Evolutionary conservation across 1,140 invertebrate species (phyloP), one percentile per base, ranked within the genome.

Genomic region (Drosophila kanapiae): DNA sequence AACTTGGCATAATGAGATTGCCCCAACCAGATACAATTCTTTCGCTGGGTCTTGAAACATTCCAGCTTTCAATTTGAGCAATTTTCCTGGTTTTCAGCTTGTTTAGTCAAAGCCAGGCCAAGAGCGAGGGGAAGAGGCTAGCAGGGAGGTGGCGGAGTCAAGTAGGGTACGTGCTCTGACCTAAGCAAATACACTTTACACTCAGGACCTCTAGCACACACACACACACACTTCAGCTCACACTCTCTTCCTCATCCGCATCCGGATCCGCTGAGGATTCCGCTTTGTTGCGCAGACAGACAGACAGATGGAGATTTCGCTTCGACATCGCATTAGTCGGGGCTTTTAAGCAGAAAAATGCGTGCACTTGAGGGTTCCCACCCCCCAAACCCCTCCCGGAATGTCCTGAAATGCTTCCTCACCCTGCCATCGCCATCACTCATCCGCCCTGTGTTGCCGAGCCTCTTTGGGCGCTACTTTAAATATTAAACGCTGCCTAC

Each of bases 321-420:
- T 78, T 79, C 56, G 67, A 61, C 60, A 59, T 74, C 75, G 86
- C 85, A 91, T 91, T 90, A 90, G 85, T 91, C 82, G 78, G 70
- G 86, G 85, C 85, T 85, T 91, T 90, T 90, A 90, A 85, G 85
- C 85, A 91, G 86, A 90, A 91, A 90, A 90, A 91, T 90, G 85
- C 86, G 85, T 90, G 82, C 85, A 85, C 86, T 91, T 90, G 80
- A 84, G 82, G 62, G 35, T 61, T 14, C 33, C 53, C 43, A n/a
- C 61, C 42, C 13, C 27, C n/a, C 29, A 8, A 27, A 10, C 29
- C 9, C 18, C 18, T 23, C 4, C 27, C 8, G 6, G 16, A 56
- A 31, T 31, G 63, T 65, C 62, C 48, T 37, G 63, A 69, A 68
- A 42, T 35, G 53, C 42, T 16, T 16, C n/a, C 11, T 6, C 31